Conservation (phyloP, 2,888 invertebrate genomes). For the Catocala fraxini region DNA sequence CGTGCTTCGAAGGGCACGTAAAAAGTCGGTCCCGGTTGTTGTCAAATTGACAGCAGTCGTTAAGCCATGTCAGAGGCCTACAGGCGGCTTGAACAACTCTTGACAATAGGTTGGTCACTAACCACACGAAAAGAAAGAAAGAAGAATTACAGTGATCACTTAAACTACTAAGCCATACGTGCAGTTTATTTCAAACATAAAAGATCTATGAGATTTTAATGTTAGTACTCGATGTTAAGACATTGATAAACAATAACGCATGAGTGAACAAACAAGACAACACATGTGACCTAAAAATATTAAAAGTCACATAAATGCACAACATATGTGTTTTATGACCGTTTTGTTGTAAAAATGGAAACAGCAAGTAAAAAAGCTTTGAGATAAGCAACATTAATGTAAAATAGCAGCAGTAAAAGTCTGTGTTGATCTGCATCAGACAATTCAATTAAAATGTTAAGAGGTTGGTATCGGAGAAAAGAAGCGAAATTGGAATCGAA, state of each 20-base stretch:
- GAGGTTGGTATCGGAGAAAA: conserved; percentile 16
- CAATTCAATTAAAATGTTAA: conserved; percentile 40
- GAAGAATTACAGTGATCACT: too few relatives aligned
- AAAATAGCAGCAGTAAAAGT: conserved; percentile 25
- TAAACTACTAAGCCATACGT: too few relatives aligned
- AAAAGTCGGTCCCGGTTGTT: too few relatives aligned
- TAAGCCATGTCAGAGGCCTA: too few relatives aligned
- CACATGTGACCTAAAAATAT: conserved; percentile 44
- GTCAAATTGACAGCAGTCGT: too few relatives aligned
- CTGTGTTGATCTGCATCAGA: conserved; percentile 33
- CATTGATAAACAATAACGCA: conserved; percentile 22
- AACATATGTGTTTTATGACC: conserved; percentile 29
- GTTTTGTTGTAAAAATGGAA: conserved; percentile 27
- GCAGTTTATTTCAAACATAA: too few relatives aligned
- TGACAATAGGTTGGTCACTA: too few relatives aligned
- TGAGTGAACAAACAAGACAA: conserved; percentile 15
- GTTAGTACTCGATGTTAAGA: neutral
- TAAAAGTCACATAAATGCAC: conserved; percentile 33
- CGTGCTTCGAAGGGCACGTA: too few relatives aligned
- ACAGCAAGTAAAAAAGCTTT: conserved; percentile 31
- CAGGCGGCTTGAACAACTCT: too few relatives aligned
- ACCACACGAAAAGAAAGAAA: too few relatives aligned
- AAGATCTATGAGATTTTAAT: too few relatives aligned
- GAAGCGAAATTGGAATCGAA: conserved; percentile 14
- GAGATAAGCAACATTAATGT: conserved; percentile 21